Percentiles rank a stretch among this genome's conserved stretches.
phyloP scores from a whole-genome alignment of 2,888 invertebrate genomes.

The Baronia brevicornis region DNA sequence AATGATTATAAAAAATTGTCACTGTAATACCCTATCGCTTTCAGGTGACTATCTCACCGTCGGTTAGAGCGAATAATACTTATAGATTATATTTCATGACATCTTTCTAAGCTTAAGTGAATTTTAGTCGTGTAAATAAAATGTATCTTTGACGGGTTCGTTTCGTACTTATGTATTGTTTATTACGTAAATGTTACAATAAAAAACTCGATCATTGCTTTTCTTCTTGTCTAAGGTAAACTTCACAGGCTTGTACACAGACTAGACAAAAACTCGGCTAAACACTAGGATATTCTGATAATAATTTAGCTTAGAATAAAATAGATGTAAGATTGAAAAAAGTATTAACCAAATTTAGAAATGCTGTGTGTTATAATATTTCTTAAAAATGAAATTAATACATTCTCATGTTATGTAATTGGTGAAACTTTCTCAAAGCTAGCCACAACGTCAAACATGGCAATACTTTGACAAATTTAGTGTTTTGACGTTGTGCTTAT shows the following conservation, averaged over 20 bases:
- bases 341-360: conserved; percentile 73
- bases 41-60: conserved; percentile 53
- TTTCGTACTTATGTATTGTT: conserved; percentile 37
- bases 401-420: conserved; percentile 33
- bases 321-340: conserved; percentile 64
- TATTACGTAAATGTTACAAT: conserved; percentile 29
- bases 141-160: conserved; percentile 34
- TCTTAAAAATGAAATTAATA: conserved; percentile 49
- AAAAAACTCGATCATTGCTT: conserved; percentile 33
- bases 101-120: conserved; percentile 54
- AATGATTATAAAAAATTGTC: conserved; percentile 38
- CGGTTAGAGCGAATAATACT: conserved; percentile 34
- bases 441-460: conserved; percentile 30
- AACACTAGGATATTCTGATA: conserved; percentile 61
- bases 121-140: conserved; percentile 58
- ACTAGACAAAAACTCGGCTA: conserved; percentile 53
- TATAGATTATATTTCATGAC: conserved; percentile 37
- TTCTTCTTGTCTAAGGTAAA: conserved; percentile 37
- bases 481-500: conserved; percentile 39
- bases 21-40: conserved; percentile 63
- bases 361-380: conserved; percentile 66
- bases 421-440: conserved; percentile 27
- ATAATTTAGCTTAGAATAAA: conserved; percentile 63
- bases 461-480: conserved; percentile 18
- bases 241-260: conserved; percentile 48